Base-by-base conservation (phyloP, 2,888 invertebrate genomes). In the Oxycera nigricornis region DNA sequence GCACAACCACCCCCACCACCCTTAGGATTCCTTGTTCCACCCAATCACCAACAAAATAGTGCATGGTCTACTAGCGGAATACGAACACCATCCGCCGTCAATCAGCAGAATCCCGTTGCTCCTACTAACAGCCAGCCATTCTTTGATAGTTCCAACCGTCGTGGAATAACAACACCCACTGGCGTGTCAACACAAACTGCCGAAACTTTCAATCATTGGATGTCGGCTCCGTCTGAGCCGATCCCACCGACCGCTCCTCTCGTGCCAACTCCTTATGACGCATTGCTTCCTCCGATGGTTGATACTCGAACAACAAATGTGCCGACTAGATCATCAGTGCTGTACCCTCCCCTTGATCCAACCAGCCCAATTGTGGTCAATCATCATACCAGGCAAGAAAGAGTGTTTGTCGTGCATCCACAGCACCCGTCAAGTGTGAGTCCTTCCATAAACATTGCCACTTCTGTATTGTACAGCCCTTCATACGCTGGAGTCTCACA, bases 401-500 rank as follows among this genome's bases (percentile, higher is more conserved):
- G 78, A 2, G 79, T 76, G 1, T 79, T 76, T 68, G 79, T 79
- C 22, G 79, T 80, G 2, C 82, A 82, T 74, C 81, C 83, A 9
- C 75, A 80, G 1, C 20, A n/a, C 11, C 24, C 28, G 14, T 9
- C 30, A 0, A 22, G 41, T 35, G 2, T 20, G 11, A 24, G 24
- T 41, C 41, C 24, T 3, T 81, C 82, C 77, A 77, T 77, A 0
- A 80, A 80, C 2, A 50, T 76, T 4, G 73, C 77, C 22, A 20
- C 28, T 1, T 46, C 35, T 7, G 2, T 77, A 57, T 22, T 83
- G 81, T 84, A 84, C 22, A 84, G 83, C 78, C 80, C 81, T 0
- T 76, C 82, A 1, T 84, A 84, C 77, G 78, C 84, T 0, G 83
- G 80, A 0, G 83, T 84, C 11, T 77, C 82, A 0, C 83, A 83